Evolutionary conservation across 2,797 vertebrate species (phyloP).

Genomic region (Gymnothorax reevesii): DNA sequence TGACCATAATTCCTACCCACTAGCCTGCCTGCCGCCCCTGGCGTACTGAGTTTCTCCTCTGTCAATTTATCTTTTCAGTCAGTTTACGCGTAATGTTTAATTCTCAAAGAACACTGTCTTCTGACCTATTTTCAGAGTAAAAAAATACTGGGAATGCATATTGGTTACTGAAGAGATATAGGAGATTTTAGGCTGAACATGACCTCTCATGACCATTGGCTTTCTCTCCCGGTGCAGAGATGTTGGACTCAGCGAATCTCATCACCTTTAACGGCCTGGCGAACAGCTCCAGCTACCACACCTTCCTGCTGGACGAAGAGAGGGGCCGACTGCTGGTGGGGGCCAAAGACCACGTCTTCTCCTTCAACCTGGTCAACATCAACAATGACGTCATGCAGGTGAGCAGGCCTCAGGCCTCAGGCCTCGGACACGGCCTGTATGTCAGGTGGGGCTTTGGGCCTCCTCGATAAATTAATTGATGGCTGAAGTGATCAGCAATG

Average conservation of each 20-base stretch:
- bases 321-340: slow-evolving; percentile 89
- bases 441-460: neutral
- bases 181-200: too few relatives aligned
- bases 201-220: neutral
- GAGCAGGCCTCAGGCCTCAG: slow-evolving; percentile 20
- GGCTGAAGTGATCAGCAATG: neutral
- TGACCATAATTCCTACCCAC: too few relatives aligned
- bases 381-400: slow-evolving; percentile 94
- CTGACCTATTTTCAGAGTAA: too few relatives aligned
- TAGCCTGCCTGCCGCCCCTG: too few relatives aligned
- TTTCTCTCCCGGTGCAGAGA: slow-evolving; percentile 79
- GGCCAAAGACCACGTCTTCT: slow-evolving; percentile 96
- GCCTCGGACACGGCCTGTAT: too few relatives aligned
- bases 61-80: too few relatives aligned
- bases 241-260: slow-evolving; percentile 93
- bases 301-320: slow-evolving; percentile 95
- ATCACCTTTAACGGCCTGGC: slow-evolving; percentile 87
- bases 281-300: slow-evolving; percentile 94
- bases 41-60: too few relatives aligned
- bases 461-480: neutral
- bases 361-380: slow-evolving; percentile 94
- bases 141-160: too few relatives aligned
- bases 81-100: too few relatives aligned
- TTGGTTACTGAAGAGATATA: too few relatives aligned
- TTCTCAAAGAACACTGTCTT: too few relatives aligned